Base-by-base conservation (phyloP, 1,140 invertebrate species). In the Philotrypesis tridentata region DNA sequence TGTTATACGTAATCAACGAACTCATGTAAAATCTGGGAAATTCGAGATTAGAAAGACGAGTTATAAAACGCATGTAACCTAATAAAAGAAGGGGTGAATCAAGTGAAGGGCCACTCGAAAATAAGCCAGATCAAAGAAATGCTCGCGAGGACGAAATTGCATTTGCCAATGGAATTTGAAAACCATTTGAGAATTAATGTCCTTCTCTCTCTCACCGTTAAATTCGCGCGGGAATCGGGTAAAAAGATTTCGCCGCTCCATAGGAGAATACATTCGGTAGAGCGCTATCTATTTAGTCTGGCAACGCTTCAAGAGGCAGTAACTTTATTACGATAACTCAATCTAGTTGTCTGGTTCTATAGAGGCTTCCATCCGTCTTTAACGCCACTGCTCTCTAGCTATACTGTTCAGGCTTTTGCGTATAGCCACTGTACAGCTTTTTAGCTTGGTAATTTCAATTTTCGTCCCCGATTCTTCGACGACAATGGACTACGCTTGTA, bases 261-360 rank as follows among this genome's bases (percentile, higher is more conserved):
- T 23, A 37, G 70, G 37, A 72, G 48, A n/a, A 43, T 43, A 72
- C 37, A 72, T 37, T 72, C 33, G 48, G 21, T 4, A 43, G 37
- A 31, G 33, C 72, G 72, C 68, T 55, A 55, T 55, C 72, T 74
- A 74, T 74, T 61, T 74, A 74, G 40, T 60, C 55, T 43, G 68
- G 72, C 27, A 74, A 74, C 55, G 72, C 72, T 74, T 74, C 72
- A 74, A 74, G 72, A 60, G 72, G 17, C 43, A 55, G 72, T 74
- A 74, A 74, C 72, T 29, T 74, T 33, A 31, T 74, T 74, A 74
- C 72, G 72, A 74, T 74, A 74, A 74, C 55, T 74, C 72, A 60
- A 74, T 74, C 72, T 60, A 29, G 25, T 60, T 74, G 72, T 74
- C 72, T 17, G 48, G 12, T 60, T 60, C 72, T 74, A 74, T 74